These are phyloP conservation scores for Pachyseris speciosa DNA, from an alignment of 64 coral and sea anemone species.

Conservation along the genomic window DNA sequence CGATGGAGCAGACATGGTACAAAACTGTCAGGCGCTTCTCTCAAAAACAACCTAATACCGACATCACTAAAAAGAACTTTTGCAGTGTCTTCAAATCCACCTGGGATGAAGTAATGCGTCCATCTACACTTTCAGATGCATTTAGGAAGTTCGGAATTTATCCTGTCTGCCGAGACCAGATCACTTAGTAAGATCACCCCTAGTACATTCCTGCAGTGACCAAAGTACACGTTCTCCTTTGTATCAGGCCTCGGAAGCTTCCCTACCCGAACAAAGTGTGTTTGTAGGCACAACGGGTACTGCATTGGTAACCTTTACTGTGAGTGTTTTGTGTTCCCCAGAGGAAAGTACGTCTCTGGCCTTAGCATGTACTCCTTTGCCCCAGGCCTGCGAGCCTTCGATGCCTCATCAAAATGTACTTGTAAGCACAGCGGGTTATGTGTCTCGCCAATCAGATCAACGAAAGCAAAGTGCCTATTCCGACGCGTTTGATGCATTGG, in stretches of 20 bases:
- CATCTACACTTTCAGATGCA: neutral
- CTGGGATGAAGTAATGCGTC: slow-evolving; percentile 60
- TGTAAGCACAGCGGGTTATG: neutral
- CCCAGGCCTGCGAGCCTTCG: neutral
- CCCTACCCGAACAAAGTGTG: neutral
- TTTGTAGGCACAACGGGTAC: neutral
- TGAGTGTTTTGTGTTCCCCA: neutral
- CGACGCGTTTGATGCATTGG: slow-evolving; percentile 34
- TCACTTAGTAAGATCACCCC: slow-evolving; percentile 13
- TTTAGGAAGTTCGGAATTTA: slow-evolving; percentile 51
- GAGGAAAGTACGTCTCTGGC: neutral
- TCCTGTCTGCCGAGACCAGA: neutral
- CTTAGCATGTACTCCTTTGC: neutral
- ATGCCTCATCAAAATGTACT: neutral
- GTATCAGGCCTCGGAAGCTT: neutral
- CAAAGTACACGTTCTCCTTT: neutral
- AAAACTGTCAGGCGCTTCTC: slow-evolving; percentile 29
- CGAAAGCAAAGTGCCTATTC: neutral
- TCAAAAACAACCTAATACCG: slow-evolving; percentile 18
- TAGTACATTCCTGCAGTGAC: neutral
- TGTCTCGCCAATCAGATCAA: neutral
- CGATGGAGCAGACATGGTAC: slow-evolving; percentile 58
- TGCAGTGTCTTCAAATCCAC: slow-evolving; percentile 52
- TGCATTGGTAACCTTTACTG: neutral
- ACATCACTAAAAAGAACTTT: slow-evolving; percentile 55